Conservation (phyloP, 1,140 invertebrate species). For the Halesus radiatus region DNA sequence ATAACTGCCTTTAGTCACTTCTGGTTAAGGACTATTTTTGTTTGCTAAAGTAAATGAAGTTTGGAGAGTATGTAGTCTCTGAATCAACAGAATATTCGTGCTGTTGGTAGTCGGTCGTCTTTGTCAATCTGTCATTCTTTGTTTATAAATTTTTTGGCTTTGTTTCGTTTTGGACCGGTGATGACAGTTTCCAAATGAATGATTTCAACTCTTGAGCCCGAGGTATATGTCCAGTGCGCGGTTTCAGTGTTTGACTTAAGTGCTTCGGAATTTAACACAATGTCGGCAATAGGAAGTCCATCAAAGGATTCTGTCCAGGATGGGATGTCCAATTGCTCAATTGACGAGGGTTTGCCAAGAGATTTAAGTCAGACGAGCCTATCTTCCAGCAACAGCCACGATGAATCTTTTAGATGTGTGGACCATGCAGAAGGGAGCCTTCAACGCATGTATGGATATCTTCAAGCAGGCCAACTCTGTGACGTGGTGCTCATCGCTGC, state of each 20-base stretch:
- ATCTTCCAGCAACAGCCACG: slow-evolving; percentile 70
- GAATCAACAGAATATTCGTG: too few species aligned
- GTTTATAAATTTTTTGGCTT: slow-evolving; percentile 39
- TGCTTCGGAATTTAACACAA: slow-evolving; percentile 39
- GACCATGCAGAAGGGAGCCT: slow-evolving; percentile 87
- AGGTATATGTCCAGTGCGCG: not conserved
- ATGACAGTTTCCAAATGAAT: not conserved
- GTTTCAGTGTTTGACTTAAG: not conserved
- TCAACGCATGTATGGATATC: slow-evolving; percentile 85
- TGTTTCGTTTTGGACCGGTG: slow-evolving; percentile 12
- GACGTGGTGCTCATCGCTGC: slow-evolving; percentile 85
- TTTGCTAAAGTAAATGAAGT: too few species aligned
- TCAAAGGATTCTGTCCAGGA: slow-evolving; percentile 64
- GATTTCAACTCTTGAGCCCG: not conserved
- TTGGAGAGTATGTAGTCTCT: too few species aligned
- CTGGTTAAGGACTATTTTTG: not conserved
- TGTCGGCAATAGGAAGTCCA: slow-evolving; percentile 65
- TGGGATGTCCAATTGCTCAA: slow-evolving; percentile 65
- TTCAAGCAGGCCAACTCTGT: slow-evolving; percentile 83
- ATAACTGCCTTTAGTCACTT: not conserved
- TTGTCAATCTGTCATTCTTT: slow-evolving; percentile 33
- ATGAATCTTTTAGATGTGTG: slow-evolving; percentile 84
- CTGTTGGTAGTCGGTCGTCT: not conserved
- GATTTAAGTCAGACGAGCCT: slow-evolving; percentile 72
- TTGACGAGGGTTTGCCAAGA: slow-evolving; percentile 69